Percentiles rank a stretch among this genome's conserved stretches.
phyloP scores from a whole-genome alignment of 2,888 invertebrate species.

The Eledone cirrhosa region DNA sequence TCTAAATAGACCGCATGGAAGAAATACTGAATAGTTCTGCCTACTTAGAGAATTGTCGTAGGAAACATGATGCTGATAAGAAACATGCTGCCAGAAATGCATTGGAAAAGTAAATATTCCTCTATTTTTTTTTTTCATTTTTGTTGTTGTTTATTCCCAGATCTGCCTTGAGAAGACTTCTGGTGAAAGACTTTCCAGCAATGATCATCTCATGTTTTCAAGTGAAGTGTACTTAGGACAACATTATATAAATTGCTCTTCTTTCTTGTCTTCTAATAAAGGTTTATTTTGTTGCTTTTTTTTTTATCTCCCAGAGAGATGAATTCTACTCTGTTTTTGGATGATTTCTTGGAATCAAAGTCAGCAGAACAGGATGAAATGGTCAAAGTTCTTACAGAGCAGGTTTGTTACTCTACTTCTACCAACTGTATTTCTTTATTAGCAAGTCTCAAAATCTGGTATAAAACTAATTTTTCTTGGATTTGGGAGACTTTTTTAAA shows the following conservation, averaged over 20 bases:
- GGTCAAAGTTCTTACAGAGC: conserved; percentile 50
- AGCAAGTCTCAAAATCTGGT: no score
- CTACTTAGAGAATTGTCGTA: conserved; percentile 46
- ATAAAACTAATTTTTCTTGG: no score
- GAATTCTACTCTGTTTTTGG: conserved; percentile 45
- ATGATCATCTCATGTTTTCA: no score
- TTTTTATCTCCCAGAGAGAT: conserved; percentile 41
- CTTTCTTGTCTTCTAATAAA: no score
- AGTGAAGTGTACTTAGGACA: no score
- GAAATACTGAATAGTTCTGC: conserved; percentile 51
- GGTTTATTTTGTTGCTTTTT: neutral
- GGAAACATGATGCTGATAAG: conserved; percentile 44
- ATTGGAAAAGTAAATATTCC: conserved; percentile 48
- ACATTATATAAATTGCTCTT: no score
- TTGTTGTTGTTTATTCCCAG: no score
- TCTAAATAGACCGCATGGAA: conserved; percentile 56
- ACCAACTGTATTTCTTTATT: no score
- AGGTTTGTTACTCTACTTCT: conserved; percentile 43
- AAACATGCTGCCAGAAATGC: conserved; percentile 45
- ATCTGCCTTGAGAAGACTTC: no score
- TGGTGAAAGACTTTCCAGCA: no score
- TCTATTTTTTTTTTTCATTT: no score
- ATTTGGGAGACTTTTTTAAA: no score
- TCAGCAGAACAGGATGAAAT: conserved; percentile 45
- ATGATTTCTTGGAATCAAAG: conserved; percentile 46